phyloP scores from a whole-genome alignment of 2,797 vertebrate species.

The Pangasius djambal region DNA sequence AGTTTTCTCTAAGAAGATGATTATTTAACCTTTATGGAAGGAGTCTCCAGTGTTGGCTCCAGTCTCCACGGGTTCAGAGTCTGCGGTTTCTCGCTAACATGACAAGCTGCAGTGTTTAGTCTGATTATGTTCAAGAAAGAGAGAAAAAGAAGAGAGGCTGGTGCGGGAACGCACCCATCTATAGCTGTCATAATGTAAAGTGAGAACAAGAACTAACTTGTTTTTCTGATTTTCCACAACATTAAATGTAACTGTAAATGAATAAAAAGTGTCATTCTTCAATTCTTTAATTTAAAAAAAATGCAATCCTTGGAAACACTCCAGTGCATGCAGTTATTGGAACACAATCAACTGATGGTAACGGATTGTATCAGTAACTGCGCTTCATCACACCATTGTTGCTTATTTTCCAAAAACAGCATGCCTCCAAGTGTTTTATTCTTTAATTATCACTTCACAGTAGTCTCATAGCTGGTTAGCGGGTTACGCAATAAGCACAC shows the following conservation, averaged over 20 bases:
- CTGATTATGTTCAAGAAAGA: neutral
- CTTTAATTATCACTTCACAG: conserved; percentile 12
- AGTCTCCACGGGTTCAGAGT: no score
- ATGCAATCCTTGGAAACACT: neutral
- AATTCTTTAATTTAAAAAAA: neutral
- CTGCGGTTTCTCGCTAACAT: no score
- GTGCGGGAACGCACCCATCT: neutral
- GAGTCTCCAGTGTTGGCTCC: no score
- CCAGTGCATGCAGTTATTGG: neutral
- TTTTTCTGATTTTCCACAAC: neutral
- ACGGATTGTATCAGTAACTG: neutral
- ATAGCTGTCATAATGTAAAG: neutral
- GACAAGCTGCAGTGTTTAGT: neutral
- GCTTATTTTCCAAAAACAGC: neutral
- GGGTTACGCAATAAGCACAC: neutral
- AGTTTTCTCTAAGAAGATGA: neutral
- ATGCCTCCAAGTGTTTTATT: neutral
- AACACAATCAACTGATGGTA: neutral
- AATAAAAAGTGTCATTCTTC: neutral
- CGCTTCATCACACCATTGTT: neutral
- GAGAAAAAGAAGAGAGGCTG: neutral
- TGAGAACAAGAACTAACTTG: no score
- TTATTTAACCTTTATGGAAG: neutral
- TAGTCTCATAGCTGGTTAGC: conserved; percentile 3
- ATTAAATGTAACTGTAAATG: neutral